Percentiles rank a stretch among this genome's conserved stretches.
Conservation (phyloP, 2,797 vertebrate species). For the Enteromius argenteus region DNA sequence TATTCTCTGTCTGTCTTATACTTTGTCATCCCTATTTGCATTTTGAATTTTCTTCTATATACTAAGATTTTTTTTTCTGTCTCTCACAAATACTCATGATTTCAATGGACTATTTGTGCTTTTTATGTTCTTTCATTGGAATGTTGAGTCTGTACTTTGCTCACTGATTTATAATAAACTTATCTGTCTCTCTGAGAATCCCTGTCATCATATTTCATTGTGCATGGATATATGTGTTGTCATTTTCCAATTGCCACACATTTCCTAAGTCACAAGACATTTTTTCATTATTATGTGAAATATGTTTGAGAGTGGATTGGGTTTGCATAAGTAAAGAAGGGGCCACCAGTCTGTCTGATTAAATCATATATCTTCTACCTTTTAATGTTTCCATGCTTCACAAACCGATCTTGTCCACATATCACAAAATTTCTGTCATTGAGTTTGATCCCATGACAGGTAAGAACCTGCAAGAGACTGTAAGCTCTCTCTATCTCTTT, state of each 20-base stretch:
- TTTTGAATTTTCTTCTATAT: conserved; percentile 39
- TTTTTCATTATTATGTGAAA: neutral
- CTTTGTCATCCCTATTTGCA: conserved; percentile 17
- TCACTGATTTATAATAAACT: conserved; percentile 71
- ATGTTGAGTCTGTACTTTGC: conserved; percentile 66
- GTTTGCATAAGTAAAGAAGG: neutral
- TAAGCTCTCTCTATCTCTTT: conserved; percentile 37
- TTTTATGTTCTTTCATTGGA: conserved; percentile 46
- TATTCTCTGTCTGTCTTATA: conserved; percentile 35
- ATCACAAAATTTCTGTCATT: conserved; percentile 70
- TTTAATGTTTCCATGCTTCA: conserved; percentile 44
- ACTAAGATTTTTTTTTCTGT: conserved; percentile 28
- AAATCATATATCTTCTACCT: conserved; percentile 39
- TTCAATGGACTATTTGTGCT: conserved; percentile 25
- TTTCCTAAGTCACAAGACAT: conserved; percentile 10
- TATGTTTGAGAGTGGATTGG: neutral
- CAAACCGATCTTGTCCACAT: conserved; percentile 62
- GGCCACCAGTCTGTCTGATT: neutral
- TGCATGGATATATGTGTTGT: conserved; percentile 63
- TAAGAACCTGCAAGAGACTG: conserved; percentile 73
- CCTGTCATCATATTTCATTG: conserved; percentile 72
- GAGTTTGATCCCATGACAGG: conserved; percentile 75
- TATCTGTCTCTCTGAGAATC: conserved; percentile 56
- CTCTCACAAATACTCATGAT: conserved; percentile 15
- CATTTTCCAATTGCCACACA: conserved; percentile 16